A percentile compares a stretch with the other conserved stretches of the same genome.
Evolutionary conservation across 1,140 invertebrate species (phyloP).

Genomic region (Solen grandis): DNA sequence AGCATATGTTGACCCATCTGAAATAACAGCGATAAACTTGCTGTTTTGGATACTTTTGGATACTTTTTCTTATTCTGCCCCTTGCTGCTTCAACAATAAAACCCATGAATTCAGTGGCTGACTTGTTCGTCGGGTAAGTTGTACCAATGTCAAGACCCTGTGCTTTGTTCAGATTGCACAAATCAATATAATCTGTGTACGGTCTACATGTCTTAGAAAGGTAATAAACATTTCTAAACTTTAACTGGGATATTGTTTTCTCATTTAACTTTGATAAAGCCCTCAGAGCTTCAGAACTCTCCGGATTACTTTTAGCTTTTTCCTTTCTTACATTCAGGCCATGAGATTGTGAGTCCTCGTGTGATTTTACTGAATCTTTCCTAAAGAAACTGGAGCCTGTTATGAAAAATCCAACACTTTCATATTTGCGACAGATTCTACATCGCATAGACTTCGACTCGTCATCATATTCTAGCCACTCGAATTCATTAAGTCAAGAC

Average conservation of each 20-base stretch:
- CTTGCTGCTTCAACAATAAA: conserved; percentile 40
- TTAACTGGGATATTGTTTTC: conserved; percentile 18
- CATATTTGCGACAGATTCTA: too few relatives aligned
- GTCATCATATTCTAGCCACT: too few relatives aligned
- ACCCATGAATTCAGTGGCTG: conserved; percentile 17
- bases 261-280: too few relatives aligned
- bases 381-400: too few relatives aligned
- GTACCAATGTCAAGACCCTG: conserved; percentile 23
- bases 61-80: background rate
- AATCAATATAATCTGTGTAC: conserved; percentile 24
- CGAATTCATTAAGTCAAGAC: too few relatives aligned
- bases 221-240: conserved; percentile 29
- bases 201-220: conserved; percentile 26
- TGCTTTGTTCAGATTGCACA: conserved; percentile 33
- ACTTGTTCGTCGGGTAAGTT: conserved; percentile 6
- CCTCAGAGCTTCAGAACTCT: too few relatives aligned
- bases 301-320: too few relatives aligned
- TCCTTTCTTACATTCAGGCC: too few relatives aligned
- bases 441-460: too few relatives aligned
- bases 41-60: background rate
- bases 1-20: conserved; percentile 43
- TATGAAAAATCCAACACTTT: too few relatives aligned
- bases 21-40: conserved; percentile 45
- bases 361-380: too few relatives aligned
- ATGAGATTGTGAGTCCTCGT: too few relatives aligned